phyloP scores from a whole-genome alignment of 2,888 invertebrate species.

The Diaphora mendica region DNA sequence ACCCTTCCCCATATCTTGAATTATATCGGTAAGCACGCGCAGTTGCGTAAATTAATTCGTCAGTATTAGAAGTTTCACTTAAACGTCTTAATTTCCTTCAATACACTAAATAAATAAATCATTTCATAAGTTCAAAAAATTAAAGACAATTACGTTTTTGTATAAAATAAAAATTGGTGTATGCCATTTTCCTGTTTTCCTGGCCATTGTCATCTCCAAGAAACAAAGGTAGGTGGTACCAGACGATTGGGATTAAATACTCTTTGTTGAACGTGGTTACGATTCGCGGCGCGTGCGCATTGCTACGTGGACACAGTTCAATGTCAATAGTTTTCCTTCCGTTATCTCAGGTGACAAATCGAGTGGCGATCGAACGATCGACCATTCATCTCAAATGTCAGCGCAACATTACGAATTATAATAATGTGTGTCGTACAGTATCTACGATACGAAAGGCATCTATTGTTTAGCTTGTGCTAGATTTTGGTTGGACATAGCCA shows the following conservation, averaged over 20 bases:
- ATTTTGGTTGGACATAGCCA: background rate
- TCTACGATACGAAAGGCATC: conserved; percentile 28
- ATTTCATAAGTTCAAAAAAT: background rate
- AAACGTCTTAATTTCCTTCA: background rate
- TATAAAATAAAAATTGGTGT: background rate
- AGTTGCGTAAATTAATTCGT: conserved; percentile 38
- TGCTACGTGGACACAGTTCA: conserved; percentile 58
- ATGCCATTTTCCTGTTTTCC: background rate
- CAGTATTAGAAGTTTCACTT: background rate
- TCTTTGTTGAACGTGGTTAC: conserved; percentile 54
- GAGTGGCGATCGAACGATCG: conserved; percentile 36
- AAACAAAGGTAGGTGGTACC: conserved; percentile 31
- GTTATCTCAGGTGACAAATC: conserved; percentile 61
- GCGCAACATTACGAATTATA: conserved; percentile 58
- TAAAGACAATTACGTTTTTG: background rate
- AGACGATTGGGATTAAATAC: conserved; percentile 8
- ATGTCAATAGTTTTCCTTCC: conserved; percentile 75
- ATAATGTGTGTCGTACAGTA: conserved; percentile 23
- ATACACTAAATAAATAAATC: background rate
- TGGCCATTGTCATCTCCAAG: conserved; percentile 4
- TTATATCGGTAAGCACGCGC: conserved; percentile 25
- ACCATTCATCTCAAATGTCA: conserved; percentile 64
- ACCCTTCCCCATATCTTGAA: conserved; percentile 25
- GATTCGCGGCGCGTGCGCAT: conserved; percentile 56
- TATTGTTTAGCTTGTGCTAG: conserved; percentile 11